Evolutionary conservation across 2,113 vertebrate species (phyloP).

Genomic region (Archocentrus centrarchus): DNA sequence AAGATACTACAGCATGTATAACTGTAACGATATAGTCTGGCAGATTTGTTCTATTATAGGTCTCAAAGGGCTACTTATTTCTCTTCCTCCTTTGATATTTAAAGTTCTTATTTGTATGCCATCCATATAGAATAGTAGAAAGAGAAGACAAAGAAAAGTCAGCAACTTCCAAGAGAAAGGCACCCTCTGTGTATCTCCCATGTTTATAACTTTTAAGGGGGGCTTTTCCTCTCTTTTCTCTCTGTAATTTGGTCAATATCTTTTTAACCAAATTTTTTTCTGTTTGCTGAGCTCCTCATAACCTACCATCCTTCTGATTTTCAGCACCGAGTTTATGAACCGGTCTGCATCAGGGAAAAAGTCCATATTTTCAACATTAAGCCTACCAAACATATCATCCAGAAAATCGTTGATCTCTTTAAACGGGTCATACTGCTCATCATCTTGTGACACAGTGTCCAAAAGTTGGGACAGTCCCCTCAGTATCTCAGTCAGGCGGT

Average conservation of each 20-base stretch:
- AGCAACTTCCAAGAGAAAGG: not conserved
- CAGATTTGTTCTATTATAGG: too few relatives aligned
- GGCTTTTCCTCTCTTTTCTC: not conserved
- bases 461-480: not conserved
- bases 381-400: too few relatives aligned
- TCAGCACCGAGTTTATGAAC: not conserved
- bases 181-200: not conserved
- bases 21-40: too few relatives aligned
- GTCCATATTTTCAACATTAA: too few relatives aligned
- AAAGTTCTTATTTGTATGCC: accelerated
- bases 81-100: not conserved
- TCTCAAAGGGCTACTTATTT: not conserved
- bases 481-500: too few relatives aligned
- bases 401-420: accelerated
- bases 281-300: not conserved
- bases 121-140: not conserved
- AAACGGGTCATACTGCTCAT: not conserved
- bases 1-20: too few relatives aligned
- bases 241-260: not conserved
- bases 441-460: not conserved
- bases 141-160: not conserved
- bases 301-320: not conserved
- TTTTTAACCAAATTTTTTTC: not conserved
- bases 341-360: too few relatives aligned
- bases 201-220: not conserved